Conservation (phyloP, 2,888 invertebrate genomes). For the Chymomyza amoena region DNA sequence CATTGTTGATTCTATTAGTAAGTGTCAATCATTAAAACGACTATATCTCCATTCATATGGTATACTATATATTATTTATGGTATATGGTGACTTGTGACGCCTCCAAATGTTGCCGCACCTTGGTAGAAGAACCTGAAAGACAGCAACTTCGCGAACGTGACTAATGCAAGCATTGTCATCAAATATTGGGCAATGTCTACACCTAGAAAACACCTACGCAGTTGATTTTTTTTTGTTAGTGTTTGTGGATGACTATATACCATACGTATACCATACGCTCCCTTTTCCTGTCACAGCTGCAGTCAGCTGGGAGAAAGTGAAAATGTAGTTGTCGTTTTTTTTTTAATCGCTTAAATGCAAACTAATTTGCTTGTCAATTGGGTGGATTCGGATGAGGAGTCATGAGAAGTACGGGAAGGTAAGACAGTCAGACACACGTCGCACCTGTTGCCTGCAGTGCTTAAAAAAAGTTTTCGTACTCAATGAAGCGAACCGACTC, state of each 20-base stretch:
- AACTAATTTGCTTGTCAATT: constrained; percentile 1
- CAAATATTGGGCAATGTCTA: neutral
- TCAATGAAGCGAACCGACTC: constrained; percentile 7
- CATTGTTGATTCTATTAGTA: constrained; percentile 62
- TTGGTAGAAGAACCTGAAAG: neutral
- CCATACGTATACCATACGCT: neutral
- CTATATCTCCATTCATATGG: neutral
- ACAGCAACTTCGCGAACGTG: constrained; percentile 23
- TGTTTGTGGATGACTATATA: neutral
- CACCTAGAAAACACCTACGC: neutral
- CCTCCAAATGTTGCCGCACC: constrained; percentile 24
- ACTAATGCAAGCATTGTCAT: constrained; percentile 42
- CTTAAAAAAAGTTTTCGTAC: constrained; percentile 15
- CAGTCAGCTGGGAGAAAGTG: neutral
- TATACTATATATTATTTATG: constrained; percentile 13
- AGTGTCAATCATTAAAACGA: constrained; percentile 19
- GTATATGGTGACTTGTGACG: constrained; percentile 12
- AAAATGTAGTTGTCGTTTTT: neutral
- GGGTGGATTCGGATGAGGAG: neutral
- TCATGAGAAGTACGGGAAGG: neutral
- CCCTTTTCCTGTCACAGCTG: constrained; percentile 3
- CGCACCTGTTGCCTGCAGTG: constrained; percentile 1
- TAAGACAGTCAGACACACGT: neutral
- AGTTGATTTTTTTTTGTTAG: neutral
- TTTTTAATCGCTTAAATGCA: neutral